Conservation (phyloP, 2,797 vertebrate genomes). For the Cryptoprocta ferox region DNA sequence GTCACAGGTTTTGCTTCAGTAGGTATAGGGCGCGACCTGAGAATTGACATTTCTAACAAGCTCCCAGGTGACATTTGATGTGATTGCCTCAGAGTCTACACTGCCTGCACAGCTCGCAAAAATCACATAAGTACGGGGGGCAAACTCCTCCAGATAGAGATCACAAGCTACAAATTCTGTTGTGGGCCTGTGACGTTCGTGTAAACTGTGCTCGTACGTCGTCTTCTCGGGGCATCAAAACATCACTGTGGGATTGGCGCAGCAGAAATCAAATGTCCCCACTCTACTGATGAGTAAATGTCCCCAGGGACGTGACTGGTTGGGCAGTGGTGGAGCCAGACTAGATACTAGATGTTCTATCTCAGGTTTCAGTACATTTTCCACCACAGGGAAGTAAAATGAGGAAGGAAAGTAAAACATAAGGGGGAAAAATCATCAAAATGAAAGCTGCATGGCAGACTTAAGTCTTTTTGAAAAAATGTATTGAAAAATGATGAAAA, state of each 20-base stretch:
- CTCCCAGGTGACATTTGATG: background rate
- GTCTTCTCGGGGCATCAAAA: constrained; percentile 31
- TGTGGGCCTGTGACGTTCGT: background rate
- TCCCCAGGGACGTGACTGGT: constrained; percentile 2
- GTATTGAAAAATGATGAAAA: constrained; percentile 18
- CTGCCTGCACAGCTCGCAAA: background rate
- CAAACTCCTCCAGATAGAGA: background rate
- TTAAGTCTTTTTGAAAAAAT: constrained; percentile 21
- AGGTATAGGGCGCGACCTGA: background rate
- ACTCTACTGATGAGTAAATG: constrained; percentile 59
- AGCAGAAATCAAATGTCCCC: constrained; percentile 42
- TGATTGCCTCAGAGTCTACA: background rate
- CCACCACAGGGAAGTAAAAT: background rate
- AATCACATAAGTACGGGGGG: background rate
- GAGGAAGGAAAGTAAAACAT: constrained; percentile 24
- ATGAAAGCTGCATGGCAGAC: constrained; percentile 36
- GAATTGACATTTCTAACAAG: background rate
- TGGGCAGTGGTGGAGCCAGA: constrained; percentile 31
- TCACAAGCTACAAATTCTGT: background rate
- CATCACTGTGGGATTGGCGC: background rate
- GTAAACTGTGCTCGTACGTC: background rate
- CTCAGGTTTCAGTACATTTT: constrained; percentile 40
- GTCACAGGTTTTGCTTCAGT: background rate
- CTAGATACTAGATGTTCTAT: constrained; percentile 9
- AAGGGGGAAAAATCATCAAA: background rate